These are phyloP conservation scores for Mionectes macconnelli DNA, from an alignment of 2,113 vertebrate species.

Conservation along the genomic window DNA sequence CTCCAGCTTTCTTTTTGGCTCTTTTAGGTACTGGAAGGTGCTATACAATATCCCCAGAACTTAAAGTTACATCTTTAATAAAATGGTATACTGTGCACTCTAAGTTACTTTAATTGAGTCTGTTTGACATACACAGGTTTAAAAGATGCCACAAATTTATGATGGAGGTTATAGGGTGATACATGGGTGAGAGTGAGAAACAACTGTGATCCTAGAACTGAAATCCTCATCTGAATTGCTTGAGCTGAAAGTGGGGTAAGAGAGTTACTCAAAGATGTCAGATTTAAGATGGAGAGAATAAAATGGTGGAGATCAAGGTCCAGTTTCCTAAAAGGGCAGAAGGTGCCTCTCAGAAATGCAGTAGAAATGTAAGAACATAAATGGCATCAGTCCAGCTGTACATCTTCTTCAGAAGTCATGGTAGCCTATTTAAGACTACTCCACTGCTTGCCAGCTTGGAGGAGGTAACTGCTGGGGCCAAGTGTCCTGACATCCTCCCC, in stretches of 20 bases:
- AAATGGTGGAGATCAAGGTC: not conserved
- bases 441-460: not conserved
- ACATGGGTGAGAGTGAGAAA: not conserved
- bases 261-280: not conserved
- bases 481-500: not conserved
- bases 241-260: not conserved
- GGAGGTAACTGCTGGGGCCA: not conserved
- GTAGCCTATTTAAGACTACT: not conserved
- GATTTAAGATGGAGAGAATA: not conserved
- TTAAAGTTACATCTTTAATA: not conserved
- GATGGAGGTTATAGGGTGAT: not conserved
- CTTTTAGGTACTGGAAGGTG: not conserved
- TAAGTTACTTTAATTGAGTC: not conserved
- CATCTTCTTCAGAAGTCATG: not conserved
- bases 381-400: not conserved
- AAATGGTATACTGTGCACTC: not conserved
- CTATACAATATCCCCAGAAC: not conserved
- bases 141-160: not conserved
- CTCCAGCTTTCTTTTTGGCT: not conserved
- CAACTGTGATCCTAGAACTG: not conserved
- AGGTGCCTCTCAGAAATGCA: not conserved
- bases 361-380: not conserved
- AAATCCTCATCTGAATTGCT: not conserved
- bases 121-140: not conserved
- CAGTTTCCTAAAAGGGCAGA: not conserved